Conservation (phyloP, 2,888 invertebrate genomes). For the Yponomeuta cagnagella region DNA sequence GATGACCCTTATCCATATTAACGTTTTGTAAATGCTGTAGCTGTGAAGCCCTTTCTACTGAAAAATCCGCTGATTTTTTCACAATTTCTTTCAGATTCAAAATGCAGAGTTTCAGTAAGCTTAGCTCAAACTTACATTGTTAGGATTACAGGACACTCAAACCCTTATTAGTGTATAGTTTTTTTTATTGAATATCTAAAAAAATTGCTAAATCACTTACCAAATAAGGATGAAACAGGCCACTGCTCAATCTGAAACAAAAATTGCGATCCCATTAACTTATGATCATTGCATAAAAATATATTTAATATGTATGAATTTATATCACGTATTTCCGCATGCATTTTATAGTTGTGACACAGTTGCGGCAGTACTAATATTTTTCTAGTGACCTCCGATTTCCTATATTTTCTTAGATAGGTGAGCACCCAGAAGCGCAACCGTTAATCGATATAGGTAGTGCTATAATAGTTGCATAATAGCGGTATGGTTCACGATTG, state of each 20-base stretch:
- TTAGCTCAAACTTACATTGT: too few relatives aligned
- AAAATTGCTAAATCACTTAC: neutral
- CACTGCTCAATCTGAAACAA: neutral
- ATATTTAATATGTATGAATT: neutral
- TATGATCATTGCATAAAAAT: neutral
- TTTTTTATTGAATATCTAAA: neutral
- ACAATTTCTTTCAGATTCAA: too few relatives aligned
- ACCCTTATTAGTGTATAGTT: neutral
- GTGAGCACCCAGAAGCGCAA: neutral
- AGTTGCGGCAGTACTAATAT: neutral
- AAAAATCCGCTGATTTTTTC: too few relatives aligned
- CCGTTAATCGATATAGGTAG: neutral
- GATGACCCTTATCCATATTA: too few relatives aligned
- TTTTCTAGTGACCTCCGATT: neutral
- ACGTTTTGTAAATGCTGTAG: too few relatives aligned
- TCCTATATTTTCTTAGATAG: neutral
- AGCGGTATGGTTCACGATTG: neutral
- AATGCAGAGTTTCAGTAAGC: too few relatives aligned
- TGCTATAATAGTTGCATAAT: neutral
- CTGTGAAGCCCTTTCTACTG: too few relatives aligned
- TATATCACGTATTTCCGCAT: neutral
- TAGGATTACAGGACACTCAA: neutral
- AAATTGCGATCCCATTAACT: neutral
- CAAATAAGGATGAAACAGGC: neutral
- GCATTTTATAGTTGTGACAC: neutral